phyloP scores from a whole-genome alignment of 2,113 vertebrate species.

The Sylvilagus bachmani region DNA sequence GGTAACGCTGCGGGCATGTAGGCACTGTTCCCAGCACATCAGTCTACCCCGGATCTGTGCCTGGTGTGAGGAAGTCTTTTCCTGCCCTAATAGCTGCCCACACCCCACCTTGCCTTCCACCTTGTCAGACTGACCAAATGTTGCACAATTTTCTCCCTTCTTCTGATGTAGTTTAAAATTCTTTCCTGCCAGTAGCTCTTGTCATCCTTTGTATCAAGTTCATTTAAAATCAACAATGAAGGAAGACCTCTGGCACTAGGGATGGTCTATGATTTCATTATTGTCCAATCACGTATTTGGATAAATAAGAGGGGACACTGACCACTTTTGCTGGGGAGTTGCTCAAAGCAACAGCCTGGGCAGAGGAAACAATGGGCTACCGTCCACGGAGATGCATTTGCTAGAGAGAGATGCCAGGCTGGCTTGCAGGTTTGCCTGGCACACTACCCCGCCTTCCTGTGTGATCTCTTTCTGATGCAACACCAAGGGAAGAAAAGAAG shows the following conservation, averaged over 20 bases:
- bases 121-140: slow-evolving; percentile 80
- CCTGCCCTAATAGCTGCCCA: slow-evolving; percentile 75
- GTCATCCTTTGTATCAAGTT: slow-evolving; percentile 85
- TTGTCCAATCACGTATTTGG: slow-evolving; percentile 82
- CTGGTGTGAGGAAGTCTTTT: slow-evolving; percentile 61
- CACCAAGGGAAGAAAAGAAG: background rate
- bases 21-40: slow-evolving; percentile 87
- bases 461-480: background rate
- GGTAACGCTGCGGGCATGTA: slow-evolving; percentile 89
- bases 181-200: slow-evolving; percentile 83
- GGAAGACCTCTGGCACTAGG: slow-evolving; percentile 70
- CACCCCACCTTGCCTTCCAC: slow-evolving; percentile 65
- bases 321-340: slow-evolving; percentile 72
- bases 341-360: slow-evolving; percentile 64
- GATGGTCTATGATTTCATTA: slow-evolving; percentile 79
- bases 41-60: slow-evolving; percentile 14
- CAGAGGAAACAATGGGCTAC: slow-evolving; percentile 45
- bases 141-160: slow-evolving; percentile 76
- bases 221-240: slow-evolving; percentile 84
- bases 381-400: background rate
- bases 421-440: fast-evolving
- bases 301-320: slow-evolving; percentile 82
- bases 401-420: background rate
- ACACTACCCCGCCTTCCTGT: fast-evolving
- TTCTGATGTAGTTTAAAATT: slow-evolving; percentile 77